Percentiles rank a stretch among this genome's conserved stretches.
These are phyloP conservation scores for Mesaphorura yosii DNA, from an alignment of 1,140 invertebrate genomes.

Conservation along the genomic window DNA sequence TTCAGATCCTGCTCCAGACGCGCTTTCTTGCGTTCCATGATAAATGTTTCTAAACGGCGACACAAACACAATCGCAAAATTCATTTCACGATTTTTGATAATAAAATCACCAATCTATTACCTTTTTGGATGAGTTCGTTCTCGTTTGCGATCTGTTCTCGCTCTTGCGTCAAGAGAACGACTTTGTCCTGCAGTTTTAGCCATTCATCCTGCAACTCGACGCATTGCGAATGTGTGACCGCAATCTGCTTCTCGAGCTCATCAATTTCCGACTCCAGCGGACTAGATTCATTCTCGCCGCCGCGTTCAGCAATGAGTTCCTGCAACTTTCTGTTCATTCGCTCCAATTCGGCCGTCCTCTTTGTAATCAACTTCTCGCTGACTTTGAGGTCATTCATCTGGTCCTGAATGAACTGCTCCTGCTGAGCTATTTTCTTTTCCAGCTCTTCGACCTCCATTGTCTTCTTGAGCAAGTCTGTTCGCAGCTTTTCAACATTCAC, in stretches of 20 bases:
- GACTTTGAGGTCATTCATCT: constrained; percentile 34
- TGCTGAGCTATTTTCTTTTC: constrained; percentile 40
- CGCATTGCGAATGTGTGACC: constrained; percentile 17
- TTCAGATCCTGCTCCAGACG: constrained; percentile 53
- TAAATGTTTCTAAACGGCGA: constrained; percentile 48
- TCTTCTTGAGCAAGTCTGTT: constrained; percentile 32
- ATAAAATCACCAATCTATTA: too few species aligned
- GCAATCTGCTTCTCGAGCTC: constrained; percentile 26
- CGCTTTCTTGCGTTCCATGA: constrained; percentile 59
- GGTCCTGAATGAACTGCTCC: constrained; percentile 43
- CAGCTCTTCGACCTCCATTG: constrained; percentile 37
- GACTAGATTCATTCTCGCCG: constrained; percentile 15
- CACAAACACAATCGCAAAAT: constrained; percentile 6
- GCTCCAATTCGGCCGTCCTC: constrained; percentile 32
- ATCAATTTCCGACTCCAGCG: constrained; percentile 43
- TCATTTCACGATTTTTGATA: background rate
- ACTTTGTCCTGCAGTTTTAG: constrained; percentile 56
- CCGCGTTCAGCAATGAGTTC: constrained; percentile 41
- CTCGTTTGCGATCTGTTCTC: constrained; percentile 51
- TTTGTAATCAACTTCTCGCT: constrained; percentile 18
- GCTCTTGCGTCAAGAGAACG: constrained; percentile 50
- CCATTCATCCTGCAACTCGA: constrained; percentile 54
- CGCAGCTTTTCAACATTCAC: constrained; percentile 49
- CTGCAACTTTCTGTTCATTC: constrained; percentile 44
- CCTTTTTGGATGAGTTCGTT: constrained; percentile 55